Conservation (phyloP, 2,888 invertebrate species). For the Athrips mouffetella region DNA sequence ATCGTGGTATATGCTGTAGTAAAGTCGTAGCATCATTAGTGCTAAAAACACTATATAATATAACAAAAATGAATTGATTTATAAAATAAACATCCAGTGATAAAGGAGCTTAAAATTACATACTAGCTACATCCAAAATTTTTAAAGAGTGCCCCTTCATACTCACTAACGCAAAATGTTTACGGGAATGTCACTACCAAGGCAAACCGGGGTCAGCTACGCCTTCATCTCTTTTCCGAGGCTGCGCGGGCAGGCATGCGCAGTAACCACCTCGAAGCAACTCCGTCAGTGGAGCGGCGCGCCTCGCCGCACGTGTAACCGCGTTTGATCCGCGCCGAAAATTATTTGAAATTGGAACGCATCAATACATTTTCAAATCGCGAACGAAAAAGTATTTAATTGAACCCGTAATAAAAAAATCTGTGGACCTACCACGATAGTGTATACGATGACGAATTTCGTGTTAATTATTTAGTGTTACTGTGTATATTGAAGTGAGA, state of each 20-base stretch:
- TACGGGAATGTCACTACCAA: not conserved
- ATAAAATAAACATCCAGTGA: too few species aligned
- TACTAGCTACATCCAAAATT: conserved; percentile 32
- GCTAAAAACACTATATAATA: too few species aligned
- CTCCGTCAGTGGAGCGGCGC: conserved; percentile 57
- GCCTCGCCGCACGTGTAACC: conserved; percentile 59
- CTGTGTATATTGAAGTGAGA: conserved; percentile 42
- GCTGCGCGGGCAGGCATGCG: conserved; percentile 70
- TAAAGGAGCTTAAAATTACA: too few species aligned
- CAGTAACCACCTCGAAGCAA: conserved; percentile 52
- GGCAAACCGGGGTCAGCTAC: conserved; percentile 14
- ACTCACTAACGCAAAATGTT: not conserved
- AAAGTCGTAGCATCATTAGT: too few species aligned
- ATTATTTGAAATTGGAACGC: conserved; percentile 13
- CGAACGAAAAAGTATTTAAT: conserved; percentile 8
- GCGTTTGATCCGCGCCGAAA: conserved; percentile 32
- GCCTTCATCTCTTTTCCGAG: conserved; percentile 47
- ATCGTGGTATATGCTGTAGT: too few species aligned
- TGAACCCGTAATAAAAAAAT: conserved; percentile 12
- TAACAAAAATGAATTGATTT: too few species aligned
- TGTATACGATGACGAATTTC: conserved; percentile 38
- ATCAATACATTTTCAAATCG: conserved; percentile 32
- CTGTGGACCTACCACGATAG: conserved; percentile 23
- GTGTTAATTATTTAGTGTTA: conserved; percentile 35
- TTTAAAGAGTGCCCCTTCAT: not conserved